Evolutionary conservation across 2,113 vertebrate species (phyloP).

Genomic region (Cynopterus brachyotis): DNA sequence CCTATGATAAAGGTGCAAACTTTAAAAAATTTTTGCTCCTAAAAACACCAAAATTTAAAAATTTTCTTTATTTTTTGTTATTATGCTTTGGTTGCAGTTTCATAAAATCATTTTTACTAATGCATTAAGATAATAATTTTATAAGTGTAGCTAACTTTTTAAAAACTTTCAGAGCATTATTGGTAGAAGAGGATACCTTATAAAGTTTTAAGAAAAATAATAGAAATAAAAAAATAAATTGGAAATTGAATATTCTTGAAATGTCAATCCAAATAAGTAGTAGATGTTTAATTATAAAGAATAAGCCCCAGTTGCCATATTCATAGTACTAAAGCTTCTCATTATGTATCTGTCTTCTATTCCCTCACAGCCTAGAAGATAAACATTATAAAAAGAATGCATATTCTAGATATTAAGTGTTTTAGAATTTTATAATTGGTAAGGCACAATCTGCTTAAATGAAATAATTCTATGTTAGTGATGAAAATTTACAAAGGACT

Average conservation of each 20-base stretch:
- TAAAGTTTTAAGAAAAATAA: neutral
- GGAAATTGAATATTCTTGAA: neutral
- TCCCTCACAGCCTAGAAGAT: neutral
- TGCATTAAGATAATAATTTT: neutral
- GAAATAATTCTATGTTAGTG: slow-evolving; percentile 71
- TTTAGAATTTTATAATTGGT: slow-evolving; percentile 10
- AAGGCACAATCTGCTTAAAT: slow-evolving; percentile 61
- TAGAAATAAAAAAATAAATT: neutral
- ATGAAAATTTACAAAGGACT: slow-evolving; percentile 66
- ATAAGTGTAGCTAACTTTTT: neutral
- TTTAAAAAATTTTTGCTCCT: neutral
- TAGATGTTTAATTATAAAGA: neutral
- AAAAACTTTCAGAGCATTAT: neutral
- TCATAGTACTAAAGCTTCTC: neutral
- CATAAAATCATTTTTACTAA: neutral
- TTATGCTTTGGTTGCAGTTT: neutral
- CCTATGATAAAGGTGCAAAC: neutral
- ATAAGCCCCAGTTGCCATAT: neutral
- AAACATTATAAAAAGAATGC: neutral
- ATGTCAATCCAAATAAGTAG: neutral
- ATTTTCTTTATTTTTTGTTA: neutral
- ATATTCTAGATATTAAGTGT: neutral
- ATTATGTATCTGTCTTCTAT: slow-evolving; percentile 10
- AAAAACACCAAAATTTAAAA: neutral
- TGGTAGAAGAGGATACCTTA: neutral